A percentile compares a stretch with the other conserved stretches of the same genome.
phyloP scores from a whole-genome alignment of 2,888 invertebrate genomes.

The Lycia hirtaria region DNA sequence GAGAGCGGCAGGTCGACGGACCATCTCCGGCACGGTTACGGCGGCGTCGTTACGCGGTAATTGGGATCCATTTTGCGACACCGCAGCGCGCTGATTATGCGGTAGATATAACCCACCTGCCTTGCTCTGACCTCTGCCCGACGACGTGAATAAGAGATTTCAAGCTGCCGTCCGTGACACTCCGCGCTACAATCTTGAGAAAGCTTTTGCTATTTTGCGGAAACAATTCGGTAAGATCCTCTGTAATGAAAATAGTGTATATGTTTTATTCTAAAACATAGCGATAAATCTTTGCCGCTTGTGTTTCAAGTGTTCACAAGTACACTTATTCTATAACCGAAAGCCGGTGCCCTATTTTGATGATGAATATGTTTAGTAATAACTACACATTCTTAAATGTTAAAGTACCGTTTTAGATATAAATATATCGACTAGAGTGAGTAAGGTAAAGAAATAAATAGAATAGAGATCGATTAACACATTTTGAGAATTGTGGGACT shows the following conservation, averaged over 20 bases:
- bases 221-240: slow-evolving; percentile 23
- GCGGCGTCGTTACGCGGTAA: slow-evolving; percentile 44
- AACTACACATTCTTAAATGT: too few relatives aligned
- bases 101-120: slow-evolving; percentile 42
- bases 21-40: slow-evolving; percentile 47
- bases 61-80: slow-evolving; percentile 46
- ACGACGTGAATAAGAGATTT: slow-evolving; percentile 39
- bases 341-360: too few relatives aligned
- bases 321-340: too few relatives aligned
- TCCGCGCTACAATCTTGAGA: slow-evolving; percentile 19
- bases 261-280: slow-evolving; percentile 10
- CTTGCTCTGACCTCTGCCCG: slow-evolving; percentile 30
- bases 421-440: too few relatives aligned
- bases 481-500: too few relatives aligned
- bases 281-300: not conserved
- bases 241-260: slow-evolving; percentile 20
- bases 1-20: slow-evolving; percentile 38
- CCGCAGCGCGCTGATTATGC: slow-evolving; percentile 45
- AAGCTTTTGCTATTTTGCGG: slow-evolving; percentile 26
- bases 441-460: too few relatives aligned
- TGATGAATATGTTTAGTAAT: too few relatives aligned
- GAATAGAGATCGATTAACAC: too few relatives aligned
- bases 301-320: not conserved
- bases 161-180: slow-evolving; percentile 30
- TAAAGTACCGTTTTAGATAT: too few relatives aligned